phyloP scores from a whole-genome alignment of 2,797 vertebrate genomes.

The Crotalus adamanteus region DNA sequence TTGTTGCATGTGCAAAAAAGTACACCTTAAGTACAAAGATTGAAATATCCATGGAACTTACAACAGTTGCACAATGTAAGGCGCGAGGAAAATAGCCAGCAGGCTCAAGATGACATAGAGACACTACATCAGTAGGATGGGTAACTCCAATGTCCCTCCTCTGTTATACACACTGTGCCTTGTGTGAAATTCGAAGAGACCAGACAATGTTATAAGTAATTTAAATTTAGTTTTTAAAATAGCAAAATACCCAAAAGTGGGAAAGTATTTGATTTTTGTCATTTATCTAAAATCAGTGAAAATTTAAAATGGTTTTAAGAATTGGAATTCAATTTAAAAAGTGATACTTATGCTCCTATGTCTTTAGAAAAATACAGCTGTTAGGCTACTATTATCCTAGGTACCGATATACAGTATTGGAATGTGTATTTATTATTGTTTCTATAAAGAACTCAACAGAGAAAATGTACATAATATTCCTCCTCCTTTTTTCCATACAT shows the following conservation, averaged over 20 bases:
- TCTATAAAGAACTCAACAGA: neutral
- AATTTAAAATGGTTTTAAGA: neutral
- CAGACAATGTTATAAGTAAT: neutral
- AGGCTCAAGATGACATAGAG: neutral
- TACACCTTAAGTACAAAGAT: neutral
- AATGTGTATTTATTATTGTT: neutral
- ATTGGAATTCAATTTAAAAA: neutral
- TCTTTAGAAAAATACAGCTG: neutral
- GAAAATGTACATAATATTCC: neutral
- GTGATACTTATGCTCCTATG: neutral
- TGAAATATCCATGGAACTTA: neutral
- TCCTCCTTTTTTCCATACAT: neutral
- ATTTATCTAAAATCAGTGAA: neutral
- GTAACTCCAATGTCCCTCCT: neutral
- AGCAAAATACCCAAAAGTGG: neutral
- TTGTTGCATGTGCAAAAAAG: neutral
- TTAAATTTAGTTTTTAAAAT: neutral
- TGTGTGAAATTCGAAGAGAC: neutral
- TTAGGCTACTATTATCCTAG: neutral
- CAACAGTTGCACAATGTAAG: neutral
- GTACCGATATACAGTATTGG: neutral
- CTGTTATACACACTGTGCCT: neutral
- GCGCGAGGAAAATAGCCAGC: neutral
- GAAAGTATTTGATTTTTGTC: neutral
- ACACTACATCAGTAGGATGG: neutral